These are phyloP conservation scores for Zaprionus nigranus DNA, from an alignment of 1,140 invertebrate species.

Conservation along the genomic window DNA sequence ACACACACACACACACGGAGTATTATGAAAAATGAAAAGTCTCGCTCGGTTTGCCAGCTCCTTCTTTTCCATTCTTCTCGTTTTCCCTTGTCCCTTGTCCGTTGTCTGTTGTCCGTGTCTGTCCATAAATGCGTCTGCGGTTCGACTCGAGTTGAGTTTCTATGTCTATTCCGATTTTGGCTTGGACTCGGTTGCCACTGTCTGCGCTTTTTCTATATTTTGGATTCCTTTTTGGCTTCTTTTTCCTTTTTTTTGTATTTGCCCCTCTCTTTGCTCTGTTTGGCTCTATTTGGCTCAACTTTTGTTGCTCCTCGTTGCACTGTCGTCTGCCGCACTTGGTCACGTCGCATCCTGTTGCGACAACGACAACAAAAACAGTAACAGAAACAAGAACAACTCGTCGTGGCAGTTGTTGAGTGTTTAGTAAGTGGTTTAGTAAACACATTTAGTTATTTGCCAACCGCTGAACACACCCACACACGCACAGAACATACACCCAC, in stretches of 20 bases:
- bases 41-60: conserved; percentile 6
- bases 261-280: conserved; percentile 22
- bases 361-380: conserved; percentile 21
- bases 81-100: conserved; percentile 23
- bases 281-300: conserved; percentile 34
- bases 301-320: conserved; percentile 19
- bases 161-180: conserved; percentile 37
- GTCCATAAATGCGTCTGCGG: conserved; percentile 72
- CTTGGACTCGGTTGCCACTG: conserved; percentile 32
- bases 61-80: neutral
- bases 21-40: conserved; percentile 80
- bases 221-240: conserved; percentile 13
- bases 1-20: conserved; percentile 36
- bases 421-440: conserved; percentile 83
- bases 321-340: conserved; percentile 65
- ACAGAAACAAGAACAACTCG: conserved; percentile 13
- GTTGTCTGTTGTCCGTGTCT: conserved; percentile 11
- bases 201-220: conserved; percentile 44
- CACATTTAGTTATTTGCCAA: conserved; percentile 81
- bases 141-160: conserved; percentile 36
- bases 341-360: conserved; percentile 60
- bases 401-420: conserved; percentile 74
- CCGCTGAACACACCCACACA: conserved; percentile 53
- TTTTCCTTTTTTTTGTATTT: conserved; percentile 25
- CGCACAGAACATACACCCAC: conserved; percentile 31